Evolutionary conservation across 2,797 vertebrate genomes (phyloP), one percentile per base, ranked within the genome.

Genomic region (Eptatretus atami): DNA sequence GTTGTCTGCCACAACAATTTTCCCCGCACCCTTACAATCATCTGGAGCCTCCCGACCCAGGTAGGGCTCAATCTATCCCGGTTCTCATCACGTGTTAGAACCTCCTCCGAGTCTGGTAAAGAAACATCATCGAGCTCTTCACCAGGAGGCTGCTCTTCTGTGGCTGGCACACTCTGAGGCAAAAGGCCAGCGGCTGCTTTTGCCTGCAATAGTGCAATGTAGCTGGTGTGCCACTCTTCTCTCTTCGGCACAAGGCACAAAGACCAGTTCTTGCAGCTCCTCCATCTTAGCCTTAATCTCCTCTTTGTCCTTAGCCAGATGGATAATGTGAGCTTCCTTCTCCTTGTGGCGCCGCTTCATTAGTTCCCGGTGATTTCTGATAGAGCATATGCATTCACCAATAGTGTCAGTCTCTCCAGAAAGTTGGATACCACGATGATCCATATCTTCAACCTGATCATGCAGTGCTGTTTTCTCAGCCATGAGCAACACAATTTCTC

Each of bases 381-480:
- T 98, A 96, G 15, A 96, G 73, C 1, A 86, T 1, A 94, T 90
- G 61, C 96, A 96, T 68, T 96, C 92, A 13, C 90, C 92, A 11
- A 95, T 96, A 12, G 88, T 96, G 71, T 96, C 92, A 0, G 87
- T 96, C 71, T 98, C 90, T 67, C 90, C 90, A 0, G 88, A 93
- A 4, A 98, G 75, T 74, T 98, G 92, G 60, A 93, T 83, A 68
- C 90, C 96, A 69, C 82, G 82, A 65, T 98, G 88, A 67, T 98
- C 92, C 67, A 98, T 71, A 68, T 96, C 86, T 53, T 94, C 88
- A 52, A 93, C 72, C 1, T 82, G 72, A 14, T 98, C 88, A 69
- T 77, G 82, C 69, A 95, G 75, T 64, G 92, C 90, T 0, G 71
- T 84, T 66, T 90, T 93, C 75, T 94, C 90, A 6, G 70, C 78